Percentiles rank a stretch among this genome's conserved stretches.
Evolutionary conservation across 2,797 vertebrate species (phyloP).

Genomic region (Alectoris magna): DNA sequence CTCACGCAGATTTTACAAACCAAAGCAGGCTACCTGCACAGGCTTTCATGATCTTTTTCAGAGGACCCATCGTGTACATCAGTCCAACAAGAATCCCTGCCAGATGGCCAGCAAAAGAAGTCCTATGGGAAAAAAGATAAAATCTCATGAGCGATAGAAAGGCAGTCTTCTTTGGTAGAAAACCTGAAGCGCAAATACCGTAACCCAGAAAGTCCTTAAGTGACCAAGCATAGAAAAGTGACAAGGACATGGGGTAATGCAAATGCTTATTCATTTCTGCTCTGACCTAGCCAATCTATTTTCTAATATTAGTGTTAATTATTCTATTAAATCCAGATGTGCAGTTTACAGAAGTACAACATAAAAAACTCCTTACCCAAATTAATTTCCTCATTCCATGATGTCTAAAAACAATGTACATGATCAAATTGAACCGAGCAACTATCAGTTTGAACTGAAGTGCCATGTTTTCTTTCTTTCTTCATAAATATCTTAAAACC

Average conservation of each 20-base stretch:
- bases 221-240: neutral
- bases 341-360: neutral
- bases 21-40: slow-evolving; percentile 83
- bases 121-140: slow-evolving; percentile 74
- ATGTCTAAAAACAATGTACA: neutral
- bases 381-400: neutral
- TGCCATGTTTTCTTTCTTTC: neutral
- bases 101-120: slow-evolving; percentile 93
- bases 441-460: neutral
- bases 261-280: neutral
- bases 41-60: slow-evolving; percentile 85
- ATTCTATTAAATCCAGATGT: neutral
- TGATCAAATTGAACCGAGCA: neutral
- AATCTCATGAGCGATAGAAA: neutral
- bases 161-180: neutral
- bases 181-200: neutral
- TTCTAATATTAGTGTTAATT: neutral
- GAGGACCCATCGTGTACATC: slow-evolving; percentile 89
- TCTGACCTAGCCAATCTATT: neutral
- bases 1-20: neutral
- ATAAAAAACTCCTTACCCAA: no score
- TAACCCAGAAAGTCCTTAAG: neutral
- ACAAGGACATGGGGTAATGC: neutral
- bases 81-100: slow-evolving; percentile 94
- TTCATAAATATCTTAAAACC: neutral